These are phyloP conservation scores for Chaetodon trifasciatus DNA, from an alignment of 2,797 vertebrate genomes.

Conservation along the genomic window DNA sequence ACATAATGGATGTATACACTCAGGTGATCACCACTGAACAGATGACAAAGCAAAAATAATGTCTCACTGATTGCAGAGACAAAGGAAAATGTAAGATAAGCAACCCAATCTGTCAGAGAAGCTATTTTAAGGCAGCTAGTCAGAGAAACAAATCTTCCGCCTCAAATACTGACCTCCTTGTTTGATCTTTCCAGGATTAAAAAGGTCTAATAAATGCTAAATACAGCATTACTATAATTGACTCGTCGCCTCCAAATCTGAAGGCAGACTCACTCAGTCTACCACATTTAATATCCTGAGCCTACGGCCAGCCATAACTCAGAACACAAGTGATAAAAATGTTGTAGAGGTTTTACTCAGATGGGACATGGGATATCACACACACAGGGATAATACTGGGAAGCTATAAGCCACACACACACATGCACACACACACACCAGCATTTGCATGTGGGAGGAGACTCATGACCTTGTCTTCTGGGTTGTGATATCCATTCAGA, in stretches of 20 bases:
- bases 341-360: constrained; percentile 44
- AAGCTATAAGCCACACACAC: not conserved
- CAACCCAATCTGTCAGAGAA: constrained; percentile 7
- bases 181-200: constrained; percentile 49
- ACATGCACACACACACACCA: not conserved
- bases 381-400: constrained; percentile 29
- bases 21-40: not conserved
- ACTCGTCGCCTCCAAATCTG: constrained; percentile 25
- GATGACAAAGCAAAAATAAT: constrained; percentile 12
- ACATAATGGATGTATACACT: not conserved
- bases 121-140: constrained; percentile 52
- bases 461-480: constrained; percentile 31
- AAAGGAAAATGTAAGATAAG: constrained; percentile 25
- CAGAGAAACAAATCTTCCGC: constrained; percentile 40
- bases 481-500: constrained; percentile 11
- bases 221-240: constrained; percentile 69
- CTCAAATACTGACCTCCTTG: constrained; percentile 13
- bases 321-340: constrained; percentile 57
- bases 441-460: constrained; percentile 6
- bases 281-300: constrained; percentile 57
- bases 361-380: constrained; percentile 33
- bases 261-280: constrained; percentile 28
- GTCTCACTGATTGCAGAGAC: constrained; percentile 17
- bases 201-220: constrained; percentile 61
- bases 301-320: constrained; percentile 54